These are phyloP conservation scores for Uloborus diversus DNA, from an alignment of 1,140 invertebrate genomes.

Conservation along the genomic window DNA sequence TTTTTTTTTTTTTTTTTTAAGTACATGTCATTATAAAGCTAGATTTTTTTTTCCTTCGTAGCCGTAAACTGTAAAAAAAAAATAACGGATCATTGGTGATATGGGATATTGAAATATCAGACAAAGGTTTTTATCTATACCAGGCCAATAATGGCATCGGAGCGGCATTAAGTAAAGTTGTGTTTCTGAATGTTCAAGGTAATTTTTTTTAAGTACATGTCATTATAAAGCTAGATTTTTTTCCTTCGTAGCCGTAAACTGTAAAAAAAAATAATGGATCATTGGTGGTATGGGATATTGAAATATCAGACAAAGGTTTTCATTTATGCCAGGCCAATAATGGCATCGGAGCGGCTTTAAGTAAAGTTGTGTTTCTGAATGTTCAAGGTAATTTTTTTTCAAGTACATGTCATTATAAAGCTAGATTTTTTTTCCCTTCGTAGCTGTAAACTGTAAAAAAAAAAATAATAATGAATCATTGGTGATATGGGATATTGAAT, in stretches of 20 bases:
- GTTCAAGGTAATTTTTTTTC: conserved; percentile 66
- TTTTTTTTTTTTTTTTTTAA: conserved; percentile 2
- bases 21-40: no score
- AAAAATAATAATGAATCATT: conserved; percentile 60
- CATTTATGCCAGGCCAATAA: conserved; percentile 70
- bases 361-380: conserved; percentile 65
- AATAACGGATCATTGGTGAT: conserved; percentile 59
- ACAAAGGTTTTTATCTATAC: conserved; percentile 67
- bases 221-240: no score
- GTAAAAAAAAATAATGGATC: conserved; percentile 60
- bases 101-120: conserved; percentile 47
- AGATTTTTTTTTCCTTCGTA: no score
- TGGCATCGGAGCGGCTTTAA: conserved; percentile 66
- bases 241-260: no score
- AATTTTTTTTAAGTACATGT: no score
- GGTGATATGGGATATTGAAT: conserved; percentile 51
- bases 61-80: no score
- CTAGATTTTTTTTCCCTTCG: no score
- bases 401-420: no score
- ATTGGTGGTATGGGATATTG: conserved; percentile 55
- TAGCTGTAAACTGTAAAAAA: no score
- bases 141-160: conserved; percentile 68
- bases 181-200: conserved; percentile 65
- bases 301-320: conserved; percentile 61
- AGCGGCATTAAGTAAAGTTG: conserved; percentile 66